Percentiles rank a stretch among this genome's conserved stretches.
These are phyloP conservation scores for Aphis gossypii DNA, from an alignment of 1,140 invertebrate genomes.

Conservation along the genomic window DNA sequence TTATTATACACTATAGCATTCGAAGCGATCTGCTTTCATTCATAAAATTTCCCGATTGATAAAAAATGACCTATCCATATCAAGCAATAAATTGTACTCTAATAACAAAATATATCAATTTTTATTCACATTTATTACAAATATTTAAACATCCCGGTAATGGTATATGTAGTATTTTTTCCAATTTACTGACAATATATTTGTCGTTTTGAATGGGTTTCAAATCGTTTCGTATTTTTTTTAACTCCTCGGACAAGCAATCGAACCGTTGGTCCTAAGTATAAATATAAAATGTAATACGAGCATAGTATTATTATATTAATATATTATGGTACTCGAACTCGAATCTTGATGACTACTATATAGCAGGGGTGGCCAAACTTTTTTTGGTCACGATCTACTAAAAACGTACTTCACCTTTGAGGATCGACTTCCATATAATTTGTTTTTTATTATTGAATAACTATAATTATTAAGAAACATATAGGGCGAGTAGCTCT, in stretches of 20 bases:
- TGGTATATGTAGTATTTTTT: neutral
- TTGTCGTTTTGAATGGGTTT: neutral
- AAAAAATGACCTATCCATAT: neutral
- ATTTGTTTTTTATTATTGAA: no score
- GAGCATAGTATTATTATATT: neutral
- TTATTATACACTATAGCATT: no score
- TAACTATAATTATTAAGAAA: no score
- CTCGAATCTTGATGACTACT: neutral
- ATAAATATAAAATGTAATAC: neutral
- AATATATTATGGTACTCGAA: neutral
- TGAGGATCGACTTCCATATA: no score
- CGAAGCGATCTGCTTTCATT: no score
- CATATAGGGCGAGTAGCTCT: no score
- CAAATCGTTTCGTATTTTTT: neutral
- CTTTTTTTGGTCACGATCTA: no score
- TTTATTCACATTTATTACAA: neutral
- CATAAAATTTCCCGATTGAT: no score
- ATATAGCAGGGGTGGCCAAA: no score
- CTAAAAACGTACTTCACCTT: no score
- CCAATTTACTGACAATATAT: neutral
- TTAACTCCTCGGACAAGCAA: neutral
- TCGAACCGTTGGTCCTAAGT: conserved; percentile 17
- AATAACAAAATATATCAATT: neutral
- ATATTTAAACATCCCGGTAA: neutral
- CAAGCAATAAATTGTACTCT: neutral